Base-by-base conservation (phyloP, 1,140 invertebrate species). In the Micrasema minimum region DNA sequence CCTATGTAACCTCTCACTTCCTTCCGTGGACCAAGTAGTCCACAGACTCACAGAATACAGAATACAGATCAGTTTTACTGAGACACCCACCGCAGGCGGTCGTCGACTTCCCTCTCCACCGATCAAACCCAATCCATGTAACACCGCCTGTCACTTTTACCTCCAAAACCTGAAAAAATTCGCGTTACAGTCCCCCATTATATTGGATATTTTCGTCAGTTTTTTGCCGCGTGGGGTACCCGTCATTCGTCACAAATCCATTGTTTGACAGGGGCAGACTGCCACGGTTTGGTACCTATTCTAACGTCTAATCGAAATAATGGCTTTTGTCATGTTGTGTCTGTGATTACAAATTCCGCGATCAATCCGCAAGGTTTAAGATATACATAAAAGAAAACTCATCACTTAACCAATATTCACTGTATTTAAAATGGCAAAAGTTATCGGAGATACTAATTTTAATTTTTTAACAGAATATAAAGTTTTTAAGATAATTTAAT, bases 281-380 rank as follows among this genome's bases (percentile, higher is more conserved):
- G 31, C 53, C 53, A 38, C 53, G 26, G 37, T 57, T 57, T 57
- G 53, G 53, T 14, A 14, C 31, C 53, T 35, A 57, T 57, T 57
- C 26, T 57, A n/a, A 57, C n/a, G 53, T 57, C 53, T 37, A 57
- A 35, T 18, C 35, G 53, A 57, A 57, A 57, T 57, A 57, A 57
- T 57, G 53, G 53, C 18, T 31, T 57, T 57, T 57, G 53, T 57
- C 35, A 35, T n/a, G n/a, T n/a, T 35, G 23, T 35, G 53, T 57
- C 53, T 35, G 26, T 22, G 12, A 9, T 16, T 9, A 37, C 53
- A 57, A 14, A 37, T 23, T 57, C 53, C 31, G 16, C 31, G 23
- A 57, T 10, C n/a, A 14, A 6, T 45, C n/a, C 18, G n/a, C 18
- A 45, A 14, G 12, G 6, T 9, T 45, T 45, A 23, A 22, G 50